These are phyloP conservation scores for Misgurnus anguillicaudatus DNA, from an alignment of 2,113 vertebrate genomes.

Conservation along the genomic window DNA sequence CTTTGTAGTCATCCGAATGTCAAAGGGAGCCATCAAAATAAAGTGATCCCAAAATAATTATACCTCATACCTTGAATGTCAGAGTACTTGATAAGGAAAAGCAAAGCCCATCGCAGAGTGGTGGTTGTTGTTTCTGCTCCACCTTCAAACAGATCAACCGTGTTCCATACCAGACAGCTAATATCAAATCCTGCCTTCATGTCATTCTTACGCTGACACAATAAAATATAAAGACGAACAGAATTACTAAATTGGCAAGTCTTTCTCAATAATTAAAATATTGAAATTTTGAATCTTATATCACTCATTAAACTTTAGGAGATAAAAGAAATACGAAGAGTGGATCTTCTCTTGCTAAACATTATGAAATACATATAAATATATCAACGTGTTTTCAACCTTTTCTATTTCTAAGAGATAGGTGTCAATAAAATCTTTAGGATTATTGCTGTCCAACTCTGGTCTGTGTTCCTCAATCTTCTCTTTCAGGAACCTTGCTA, in stretches of 20 bases:
- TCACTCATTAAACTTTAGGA: too few relatives aligned
- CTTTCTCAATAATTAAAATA: neutral
- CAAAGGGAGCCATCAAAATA: too few relatives aligned
- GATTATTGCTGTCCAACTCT: slow-evolving; percentile 74
- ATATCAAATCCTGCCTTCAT: slow-evolving; percentile 69
- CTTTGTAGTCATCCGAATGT: too few relatives aligned
- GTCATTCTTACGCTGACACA: slow-evolving; percentile 55
- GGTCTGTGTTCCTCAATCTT: slow-evolving; percentile 74
- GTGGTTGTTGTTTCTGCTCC: slow-evolving; percentile 85
- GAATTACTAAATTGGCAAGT: neutral
- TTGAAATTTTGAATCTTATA: too few relatives aligned
- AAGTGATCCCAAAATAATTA: neutral
- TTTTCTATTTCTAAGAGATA: slow-evolving; percentile 83
- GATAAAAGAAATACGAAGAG: too few relatives aligned
- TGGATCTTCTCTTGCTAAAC: too few relatives aligned
- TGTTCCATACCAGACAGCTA: slow-evolving; percentile 75
- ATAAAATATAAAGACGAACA: neutral
- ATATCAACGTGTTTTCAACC: slow-evolving; percentile 60
- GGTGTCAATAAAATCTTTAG: slow-evolving; percentile 79
- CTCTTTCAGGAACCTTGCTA: slow-evolving; percentile 66
- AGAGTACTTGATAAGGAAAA: slow-evolving; percentile 84
- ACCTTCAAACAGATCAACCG: slow-evolving; percentile 87
- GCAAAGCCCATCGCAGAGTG: slow-evolving; percentile 84
- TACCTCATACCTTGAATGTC: slow-evolving; percentile 79
- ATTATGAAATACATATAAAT: too few relatives aligned